Conservation (phyloP, 2,888 invertebrate genomes). For the Parnassius apollo region DNA sequence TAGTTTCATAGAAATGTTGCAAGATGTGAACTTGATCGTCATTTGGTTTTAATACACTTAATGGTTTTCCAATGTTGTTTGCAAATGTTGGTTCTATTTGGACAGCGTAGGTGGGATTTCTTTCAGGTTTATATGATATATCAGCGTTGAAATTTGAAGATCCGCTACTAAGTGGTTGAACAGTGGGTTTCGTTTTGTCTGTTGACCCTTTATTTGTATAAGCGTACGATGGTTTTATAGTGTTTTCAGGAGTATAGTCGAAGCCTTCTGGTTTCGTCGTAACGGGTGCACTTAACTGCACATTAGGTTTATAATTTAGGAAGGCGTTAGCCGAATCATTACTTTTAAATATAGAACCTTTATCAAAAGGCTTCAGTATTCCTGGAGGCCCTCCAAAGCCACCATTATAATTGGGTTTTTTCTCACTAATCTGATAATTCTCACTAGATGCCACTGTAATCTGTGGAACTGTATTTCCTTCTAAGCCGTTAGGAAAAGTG, state of each 20-base stretch:
- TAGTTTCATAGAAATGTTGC: slow-evolving; percentile 1
- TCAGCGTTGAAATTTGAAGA: too few relatives aligned
- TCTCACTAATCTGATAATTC: slow-evolving; percentile 12
- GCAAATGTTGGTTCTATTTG: too few relatives aligned
- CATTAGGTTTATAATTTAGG: background rate
- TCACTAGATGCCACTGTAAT: background rate
- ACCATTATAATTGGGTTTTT: slow-evolving; percentile 44
- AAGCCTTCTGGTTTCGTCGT: slow-evolving; percentile 8
- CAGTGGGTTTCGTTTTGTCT: background rate
- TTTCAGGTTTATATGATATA: too few relatives aligned
- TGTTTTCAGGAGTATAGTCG: slow-evolving; percentile 1
- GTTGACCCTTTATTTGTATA: slow-evolving; percentile 5
- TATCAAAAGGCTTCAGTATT: slow-evolving; percentile 27
- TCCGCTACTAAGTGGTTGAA: background rate
- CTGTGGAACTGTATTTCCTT: background rate
- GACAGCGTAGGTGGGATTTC: too few relatives aligned
- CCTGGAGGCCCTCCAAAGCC: slow-evolving; percentile 47
- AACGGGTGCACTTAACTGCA: slow-evolving; percentile 1
- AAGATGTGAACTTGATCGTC: background rate
- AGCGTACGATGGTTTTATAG: slow-evolving; percentile 2
- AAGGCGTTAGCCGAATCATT: background rate
- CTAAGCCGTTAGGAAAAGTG: background rate
- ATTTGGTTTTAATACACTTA: background rate
- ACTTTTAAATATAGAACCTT: slow-evolving; percentile 12
- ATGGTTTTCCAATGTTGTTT: background rate